phyloP scores from a whole-genome alignment of 2,797 vertebrate species.

The Micromesistius poutassou region DNA sequence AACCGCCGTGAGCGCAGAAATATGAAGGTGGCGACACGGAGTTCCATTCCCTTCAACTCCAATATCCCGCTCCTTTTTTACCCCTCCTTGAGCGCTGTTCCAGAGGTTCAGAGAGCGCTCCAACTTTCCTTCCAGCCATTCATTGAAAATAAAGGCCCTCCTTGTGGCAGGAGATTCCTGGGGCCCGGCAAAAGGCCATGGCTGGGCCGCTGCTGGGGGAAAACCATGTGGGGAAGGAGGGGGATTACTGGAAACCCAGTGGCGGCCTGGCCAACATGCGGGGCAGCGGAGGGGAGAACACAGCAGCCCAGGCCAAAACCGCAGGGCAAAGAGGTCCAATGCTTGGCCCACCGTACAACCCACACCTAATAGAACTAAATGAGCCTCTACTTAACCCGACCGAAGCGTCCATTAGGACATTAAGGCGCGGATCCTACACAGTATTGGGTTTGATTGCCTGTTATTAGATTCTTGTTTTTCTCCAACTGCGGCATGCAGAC shows the following conservation, averaged over 20 bases:
- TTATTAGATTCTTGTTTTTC: neutral
- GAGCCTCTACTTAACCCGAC: conserved; percentile 23
- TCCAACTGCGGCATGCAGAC: neutral
- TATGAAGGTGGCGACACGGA: conserved; percentile 49
- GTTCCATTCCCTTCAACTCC: conserved; percentile 52
- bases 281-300: conserved; percentile 50
- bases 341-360: conserved; percentile 32
- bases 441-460: neutral
- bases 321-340: conserved; percentile 29
- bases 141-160: conserved; percentile 68
- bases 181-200: conserved; percentile 53
- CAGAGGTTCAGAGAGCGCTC: conserved; percentile 50
- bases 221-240: conserved; percentile 65
- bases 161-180: conserved; percentile 64
- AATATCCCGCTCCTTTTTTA: conserved; percentile 47
- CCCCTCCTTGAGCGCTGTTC: conserved; percentile 50
- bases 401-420: neutral
- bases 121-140: conserved; percentile 68
- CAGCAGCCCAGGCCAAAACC: conserved; percentile 37
- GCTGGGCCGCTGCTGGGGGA: conserved; percentile 59
- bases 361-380: conserved; percentile 35
- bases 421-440: neutral
- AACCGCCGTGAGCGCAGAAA: conserved; percentile 55
- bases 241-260: conserved; percentile 69
- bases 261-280: conserved; percentile 56